These are phyloP conservation scores for Polydrusus pterygomalis DNA, from an alignment of 2,888 invertebrate species.

Conservation along the genomic window DNA sequence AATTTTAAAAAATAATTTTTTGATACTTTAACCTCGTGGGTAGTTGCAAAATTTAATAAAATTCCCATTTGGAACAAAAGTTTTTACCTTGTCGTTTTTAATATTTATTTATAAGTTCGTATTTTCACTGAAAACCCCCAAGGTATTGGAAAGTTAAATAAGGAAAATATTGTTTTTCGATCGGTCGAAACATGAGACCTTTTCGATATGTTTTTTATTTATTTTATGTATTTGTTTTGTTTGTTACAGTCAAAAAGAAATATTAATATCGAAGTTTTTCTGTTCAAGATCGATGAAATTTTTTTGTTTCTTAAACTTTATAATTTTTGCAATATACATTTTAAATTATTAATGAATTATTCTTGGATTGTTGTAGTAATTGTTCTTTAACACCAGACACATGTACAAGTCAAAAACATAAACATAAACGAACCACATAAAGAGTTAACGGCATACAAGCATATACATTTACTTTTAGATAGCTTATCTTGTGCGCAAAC, in stretches of 20 bases:
- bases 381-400: too few relatives aligned
- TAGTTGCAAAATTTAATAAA: too few relatives aligned
- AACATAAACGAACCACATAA: too few relatives aligned
- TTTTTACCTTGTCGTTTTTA: conserved; percentile 1
- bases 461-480: too few relatives aligned
- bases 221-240: not conserved
- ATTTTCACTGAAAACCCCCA: not conserved
- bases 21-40: too few relatives aligned
- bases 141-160: conserved; percentile 19
- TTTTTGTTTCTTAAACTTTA: not conserved
- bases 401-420: too few relatives aligned
- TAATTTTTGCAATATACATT: not conserved
- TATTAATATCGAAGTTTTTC: not conserved
- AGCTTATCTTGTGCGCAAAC: too few relatives aligned
- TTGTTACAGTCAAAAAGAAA: not conserved
- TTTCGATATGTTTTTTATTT: not conserved
- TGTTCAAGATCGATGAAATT: not conserved
- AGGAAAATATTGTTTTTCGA: conserved; percentile 13
- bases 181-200: not conserved
- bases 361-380: too few relatives aligned
- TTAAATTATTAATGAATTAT: not conserved
- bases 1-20: too few relatives aligned
- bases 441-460: too few relatives aligned
- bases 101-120: not conserved
- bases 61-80: not conserved